phyloP scores from a whole-genome alignment of 1,140 invertebrate species.

The Propsilocerus akamusi region DNA sequence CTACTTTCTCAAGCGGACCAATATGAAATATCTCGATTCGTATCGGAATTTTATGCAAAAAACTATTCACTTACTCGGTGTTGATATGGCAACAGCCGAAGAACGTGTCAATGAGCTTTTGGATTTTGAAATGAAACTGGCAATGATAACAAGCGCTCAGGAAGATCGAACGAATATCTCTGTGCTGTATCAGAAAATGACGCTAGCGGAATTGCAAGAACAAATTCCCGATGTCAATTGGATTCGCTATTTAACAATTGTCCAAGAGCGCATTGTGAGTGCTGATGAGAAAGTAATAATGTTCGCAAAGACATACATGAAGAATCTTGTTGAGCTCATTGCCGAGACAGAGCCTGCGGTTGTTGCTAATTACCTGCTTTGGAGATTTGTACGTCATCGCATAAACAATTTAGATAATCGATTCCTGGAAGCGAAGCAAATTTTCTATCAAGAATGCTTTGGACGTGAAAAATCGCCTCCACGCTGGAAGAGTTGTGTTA shows the following conservation, averaged over 20 bases:
- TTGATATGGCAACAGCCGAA: constrained; percentile 32
- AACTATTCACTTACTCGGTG: constrained; percentile 46
- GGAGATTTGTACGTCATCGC: constrained; percentile 71
- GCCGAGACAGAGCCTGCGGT: constrained; percentile 25
- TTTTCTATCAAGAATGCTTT: constrained; percentile 49
- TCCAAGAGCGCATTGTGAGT: constrained; percentile 61
- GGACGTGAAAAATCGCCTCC: constrained; percentile 50
- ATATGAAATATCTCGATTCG: constrained; percentile 50
- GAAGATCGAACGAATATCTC: constrained; percentile 65
- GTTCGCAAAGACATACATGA: constrained; percentile 13
- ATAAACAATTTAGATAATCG: constrained; percentile 70
- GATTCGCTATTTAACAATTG: constrained; percentile 47
- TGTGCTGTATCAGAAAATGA: constrained; percentile 61
- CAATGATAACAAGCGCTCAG: constrained; percentile 52
- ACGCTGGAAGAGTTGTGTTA: constrained; percentile 67
- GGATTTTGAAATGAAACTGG: constrained; percentile 56
- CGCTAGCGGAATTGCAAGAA: constrained; percentile 41
- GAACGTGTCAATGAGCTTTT: constrained; percentile 53
- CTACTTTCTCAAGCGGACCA: constrained; percentile 57
- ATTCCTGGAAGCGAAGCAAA: constrained; percentile 48
- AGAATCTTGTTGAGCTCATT: constrained; percentile 26
- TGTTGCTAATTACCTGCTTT: constrained; percentile 54
- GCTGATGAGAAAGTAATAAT: constrained; percentile 10
- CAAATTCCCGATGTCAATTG: constrained; percentile 61
- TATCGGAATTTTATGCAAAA: constrained; percentile 62